Base-by-base conservation (phyloP, 2,888 invertebrate genomes). In the Xylophagus ater region DNA sequence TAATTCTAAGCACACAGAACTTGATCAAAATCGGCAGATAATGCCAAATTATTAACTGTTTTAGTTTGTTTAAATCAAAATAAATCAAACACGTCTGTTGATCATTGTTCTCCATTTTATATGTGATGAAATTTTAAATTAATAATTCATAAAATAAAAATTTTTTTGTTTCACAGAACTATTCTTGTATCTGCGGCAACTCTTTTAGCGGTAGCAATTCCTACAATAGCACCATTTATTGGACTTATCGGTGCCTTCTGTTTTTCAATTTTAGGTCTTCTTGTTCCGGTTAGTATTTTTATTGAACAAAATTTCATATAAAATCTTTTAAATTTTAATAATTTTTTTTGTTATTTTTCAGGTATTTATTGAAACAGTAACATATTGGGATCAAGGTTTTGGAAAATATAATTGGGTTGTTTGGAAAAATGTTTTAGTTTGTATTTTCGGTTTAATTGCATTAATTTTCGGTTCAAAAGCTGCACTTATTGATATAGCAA, bases 221-320 rank as follows among this genome's bases (percentile, higher is more conserved):
- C 93, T 1, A 80, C 81, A 31, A 85, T 94, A 48, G 81, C 76
- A 9, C 85, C 93, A 0, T 87, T 94, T 59, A 88, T 94, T 62
- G 82, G 85, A 6, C 71, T 94, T 33, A 90, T 94, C 47, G 94
- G 94, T 48, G 90, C 93, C 29, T 81, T 93, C 57, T 90, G 90
- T 57, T 89, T 90, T 60, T 89, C 92, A 7, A 81, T 89, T 48
- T 73, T 94, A 15, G 93, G 93, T 12, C 76, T 94, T 23, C 76
- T 93, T 39, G 78, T 86, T 34, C 94, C 94, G 2, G 85, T 64
- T 51, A 57, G 56, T 55, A 13, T 77, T 2, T 9, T n/a, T 10
- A 28, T 8, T 23, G 6, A 10, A 6, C 23, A 13, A 19, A 20
- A 19, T 10, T 9, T 20, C 10, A 32, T 13, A 10, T 6, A 23